phyloP scores from a whole-genome alignment of 2,113 vertebrate species.

The Clarias macrocephalus region DNA sequence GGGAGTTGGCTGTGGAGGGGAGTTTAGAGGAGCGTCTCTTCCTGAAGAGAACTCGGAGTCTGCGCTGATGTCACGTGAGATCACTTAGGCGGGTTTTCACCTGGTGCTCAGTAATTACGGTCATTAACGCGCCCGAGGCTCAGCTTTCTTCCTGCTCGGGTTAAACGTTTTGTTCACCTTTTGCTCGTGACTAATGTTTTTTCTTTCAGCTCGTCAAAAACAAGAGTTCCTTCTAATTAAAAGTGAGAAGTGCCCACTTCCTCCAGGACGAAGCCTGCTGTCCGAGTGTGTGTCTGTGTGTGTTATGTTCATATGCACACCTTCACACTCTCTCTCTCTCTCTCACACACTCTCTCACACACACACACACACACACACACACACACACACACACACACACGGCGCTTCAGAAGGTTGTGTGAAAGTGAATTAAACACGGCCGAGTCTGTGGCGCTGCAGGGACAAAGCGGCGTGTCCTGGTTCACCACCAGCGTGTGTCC shows the following conservation, averaged over 20 bases:
- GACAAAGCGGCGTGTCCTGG: neutral
- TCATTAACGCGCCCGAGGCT: neutral
- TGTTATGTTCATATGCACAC: neutral
- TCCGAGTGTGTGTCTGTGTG: neutral
- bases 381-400: no score
- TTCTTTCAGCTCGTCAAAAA: neutral
- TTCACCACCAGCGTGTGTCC: neutral
- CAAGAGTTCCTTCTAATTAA: neutral
- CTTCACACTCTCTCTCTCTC: no score
- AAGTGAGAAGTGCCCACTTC: conserved; percentile 10
- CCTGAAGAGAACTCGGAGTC: neutral
- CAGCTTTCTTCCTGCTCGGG: neutral
- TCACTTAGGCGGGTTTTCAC: neutral
- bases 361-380: no score
- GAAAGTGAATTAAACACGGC: neutral
- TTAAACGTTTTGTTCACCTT: neutral
- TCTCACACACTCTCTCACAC: neutral
- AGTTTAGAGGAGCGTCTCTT: neutral
- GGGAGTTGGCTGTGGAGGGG: neutral
- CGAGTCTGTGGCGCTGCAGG: neutral
- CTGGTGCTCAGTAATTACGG: neutral
- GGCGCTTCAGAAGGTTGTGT: no score
- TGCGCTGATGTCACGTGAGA: neutral
- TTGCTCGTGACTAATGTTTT: neutral
- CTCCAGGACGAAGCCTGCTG: neutral